Evolutionary conservation across 1,140 invertebrate species (phyloP).

Genomic region (Chymomyza costata): DNA sequence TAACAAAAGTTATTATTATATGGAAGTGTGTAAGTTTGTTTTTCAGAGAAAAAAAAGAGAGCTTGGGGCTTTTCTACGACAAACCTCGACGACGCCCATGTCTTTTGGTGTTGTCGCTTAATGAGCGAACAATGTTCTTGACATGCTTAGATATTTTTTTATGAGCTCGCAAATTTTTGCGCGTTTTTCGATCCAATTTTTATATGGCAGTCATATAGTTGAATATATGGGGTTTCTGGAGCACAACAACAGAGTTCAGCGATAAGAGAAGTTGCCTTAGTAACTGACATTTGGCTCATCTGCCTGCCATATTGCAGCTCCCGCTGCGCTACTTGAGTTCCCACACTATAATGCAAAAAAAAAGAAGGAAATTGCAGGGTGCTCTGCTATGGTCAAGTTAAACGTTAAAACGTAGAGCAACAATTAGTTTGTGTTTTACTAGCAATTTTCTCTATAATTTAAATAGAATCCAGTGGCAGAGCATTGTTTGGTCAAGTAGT

Average conservation of each 20-base stretch:
- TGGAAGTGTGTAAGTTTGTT: no score
- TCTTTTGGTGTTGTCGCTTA: conserved; percentile 26
- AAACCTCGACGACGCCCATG: conserved; percentile 11
- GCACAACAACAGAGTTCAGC: neutral
- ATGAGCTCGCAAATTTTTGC: conserved; percentile 30
- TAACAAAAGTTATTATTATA: conserved; percentile 61
- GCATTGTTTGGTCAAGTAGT: conserved; percentile 54
- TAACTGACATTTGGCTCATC: conserved; percentile 38
- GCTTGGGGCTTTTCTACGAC: no score
- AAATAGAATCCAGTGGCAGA: conserved; percentile 62
- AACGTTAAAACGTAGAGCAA: conserved; percentile 27
- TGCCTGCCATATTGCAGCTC: conserved; percentile 53
- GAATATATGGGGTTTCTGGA: conserved; percentile 20
- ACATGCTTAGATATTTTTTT: conserved; percentile 66
- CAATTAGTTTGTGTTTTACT: conserved; percentile 66
- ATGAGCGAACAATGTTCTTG: conserved; percentile 71
- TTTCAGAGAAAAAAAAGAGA: no score
- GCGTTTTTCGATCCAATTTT: conserved; percentile 58
- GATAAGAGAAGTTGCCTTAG: conserved; percentile 27
- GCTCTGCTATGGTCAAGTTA: neutral
- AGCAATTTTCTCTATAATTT: conserved; percentile 65
- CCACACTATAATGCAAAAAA: conserved; percentile 21
- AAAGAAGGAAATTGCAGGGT: no score
- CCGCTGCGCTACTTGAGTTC: conserved; percentile 53
- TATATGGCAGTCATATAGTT: conserved; percentile 42